Base-by-base conservation (phyloP, 2,113 vertebrate genomes). In the Ptyas mucosa region DNA sequence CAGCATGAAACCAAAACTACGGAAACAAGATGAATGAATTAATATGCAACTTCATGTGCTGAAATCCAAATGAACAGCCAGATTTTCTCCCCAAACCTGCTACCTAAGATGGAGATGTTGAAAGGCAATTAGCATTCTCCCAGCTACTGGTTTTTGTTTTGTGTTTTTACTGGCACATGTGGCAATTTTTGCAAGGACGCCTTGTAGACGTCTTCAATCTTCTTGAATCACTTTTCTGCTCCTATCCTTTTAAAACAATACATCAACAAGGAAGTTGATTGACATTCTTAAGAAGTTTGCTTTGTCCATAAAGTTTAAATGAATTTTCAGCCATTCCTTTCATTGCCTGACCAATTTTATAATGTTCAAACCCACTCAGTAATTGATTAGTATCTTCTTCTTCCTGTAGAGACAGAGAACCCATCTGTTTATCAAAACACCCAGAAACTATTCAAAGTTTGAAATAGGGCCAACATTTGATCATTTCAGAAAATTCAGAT, bases 391-490 rank as follows among this genome's bases (percentile, higher is more conserved):
- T 3, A 34, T 39, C 85, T 90, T 4, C 0, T 49, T 89, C 89
- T 88, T 95, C 94, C 94, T 15, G 87, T 85, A 58, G 58, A 95
- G 87, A 29, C 4, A 69, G 95, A 54, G 52, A 88, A 85, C 8
- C 53, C 14, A 93, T 89, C 64, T 1, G 54, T 29, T 81, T 87
- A 5, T 90, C 91, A 86, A 92, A 58, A 93, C 57, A 57, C 92
- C 95, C 94, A 91, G 91, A 81, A 96, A 94, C 91, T 93, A 93
- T 95, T 93, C 69, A 11, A 55, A 49, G 8, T 10, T 52, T 85
- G n/a, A 10, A 58, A 14, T 24, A 0, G 54, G 1, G 1, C 0
- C 0, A 51, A 11, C 23, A 21, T 61, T 10, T 61, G 29, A 8
- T 43, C 34, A 90, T 0, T 92, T 75, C 64, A 43, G 34, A 10